Evolutionary conservation across 2,797 vertebrate genomes (phyloP), one percentile per base, ranked within the genome.

Genomic region (Mallotus villosus): DNA sequence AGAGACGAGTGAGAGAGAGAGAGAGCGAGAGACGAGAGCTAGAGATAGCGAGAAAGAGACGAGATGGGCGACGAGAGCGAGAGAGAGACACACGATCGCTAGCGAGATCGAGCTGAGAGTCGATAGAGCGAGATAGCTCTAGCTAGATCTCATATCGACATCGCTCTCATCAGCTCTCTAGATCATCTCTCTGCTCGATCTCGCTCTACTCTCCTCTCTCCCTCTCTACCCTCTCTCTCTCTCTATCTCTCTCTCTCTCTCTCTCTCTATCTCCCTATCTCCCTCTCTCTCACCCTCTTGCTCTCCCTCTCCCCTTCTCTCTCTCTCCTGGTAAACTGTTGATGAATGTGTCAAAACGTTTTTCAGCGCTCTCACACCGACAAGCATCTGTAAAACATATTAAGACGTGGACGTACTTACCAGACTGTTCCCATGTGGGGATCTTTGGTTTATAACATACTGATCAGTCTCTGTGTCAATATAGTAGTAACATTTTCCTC

Each of bases 351-450:
- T 67, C 78, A 74, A 37, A 73, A 79, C 61, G 22, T 58, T 63
- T 37, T 72, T 67, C 68, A 71, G 76, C 73, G 59, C 75, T 53
- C 75, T 85, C 77, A 85, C 60, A 67, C 63, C 29, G 72, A 73
- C 57, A 55, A n/a, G 51, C 75, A 85, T 85, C 85, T 87, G 81
- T 78, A 70, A 87, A 85, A 77, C 81, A 77, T 88, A 87, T 86
- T 71, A 76, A 81, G 8, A 78, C 5, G 3, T 63, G 63, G 78
- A 84, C 63, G 63, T 61, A 77, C 79, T 85, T 87, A 83, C 80
- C 68, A 80, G 57, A 79, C 67, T 68, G 71, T 73, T 84, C 81
- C 75, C 75, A 68, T 70, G 75, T 76, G 81, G 63, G 12, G 17
- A 73, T 46, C 7, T 65, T 62, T 59, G 82, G 76, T 75, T 85